Evolutionary conservation across 2,888 invertebrate species (phyloP), one percentile per base, ranked within the genome.

Genomic region (Clunio marinus): DNA sequence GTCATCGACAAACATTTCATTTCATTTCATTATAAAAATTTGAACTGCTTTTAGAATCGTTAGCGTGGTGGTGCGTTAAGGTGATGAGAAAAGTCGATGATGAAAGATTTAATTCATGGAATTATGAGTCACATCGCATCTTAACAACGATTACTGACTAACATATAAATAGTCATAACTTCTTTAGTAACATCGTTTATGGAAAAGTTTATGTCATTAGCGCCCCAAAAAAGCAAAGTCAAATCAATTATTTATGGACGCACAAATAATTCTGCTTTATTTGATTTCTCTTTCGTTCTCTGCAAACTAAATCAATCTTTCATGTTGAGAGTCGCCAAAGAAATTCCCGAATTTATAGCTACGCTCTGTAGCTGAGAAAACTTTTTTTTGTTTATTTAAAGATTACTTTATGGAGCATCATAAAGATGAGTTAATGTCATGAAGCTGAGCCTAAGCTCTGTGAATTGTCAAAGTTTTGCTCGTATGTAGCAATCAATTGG

Each of bases 361-460:
- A n/a, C 15, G 41, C 28, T 28, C 20, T 8, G n/a, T 22, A n/a
- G n/a, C n/a, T n/a, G 62, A 41, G 25, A 62, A 62, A 62, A 62
- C 17, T 20, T 32, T 59, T 59, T 20, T 41, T 37, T 41, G 62
- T 62, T 62, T 62, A 41, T 62, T 62, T 62, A 62, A 32, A 62
- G 15, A 41, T 62, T 15, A 37, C 24, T 41, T 62, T 41, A 62
- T 62, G 37, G n/a, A n/a, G 41, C 41, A 37, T 15, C 20, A 62
- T 62, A 41, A 62, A 62, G 41, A 41, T 62, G 62, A 62, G 41
- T 59, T 59, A 59, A 35, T 59, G 25, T 59, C n/a, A n/a, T n/a
- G n/a, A n/a, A n/a, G n/a, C n/a, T n/a, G n/a, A n/a, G n/a, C n/a
- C 32, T 32, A 32, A 32, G 32, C 32, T 32, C 32, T n/a, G 32